Percentiles rank a stretch among this genome's conserved stretches.
Conservation (phyloP, 2,888 invertebrate species). For the Eupsilia transversa region DNA sequence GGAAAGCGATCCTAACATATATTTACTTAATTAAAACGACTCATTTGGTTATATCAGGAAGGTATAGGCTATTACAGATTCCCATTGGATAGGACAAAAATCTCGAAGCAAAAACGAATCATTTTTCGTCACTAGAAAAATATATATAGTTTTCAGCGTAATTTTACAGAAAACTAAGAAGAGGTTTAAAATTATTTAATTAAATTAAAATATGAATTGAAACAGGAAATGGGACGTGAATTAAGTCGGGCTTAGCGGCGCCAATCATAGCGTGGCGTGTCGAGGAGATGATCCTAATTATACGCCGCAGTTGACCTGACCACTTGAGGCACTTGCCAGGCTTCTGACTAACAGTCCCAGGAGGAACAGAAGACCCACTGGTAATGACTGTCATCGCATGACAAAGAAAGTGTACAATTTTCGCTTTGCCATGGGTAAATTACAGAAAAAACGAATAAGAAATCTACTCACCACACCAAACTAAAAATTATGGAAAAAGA, state of each 20-base stretch:
- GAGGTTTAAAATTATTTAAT: slow-evolving; percentile 11
- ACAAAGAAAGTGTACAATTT: not conserved
- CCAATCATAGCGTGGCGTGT: slow-evolving; percentile 57
- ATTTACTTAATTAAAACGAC: not conserved
- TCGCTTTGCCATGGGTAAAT: no score
- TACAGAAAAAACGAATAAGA: not conserved
- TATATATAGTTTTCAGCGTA: not conserved
- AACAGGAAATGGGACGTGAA: slow-evolving; percentile 49
- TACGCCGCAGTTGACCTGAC: slow-evolving; percentile 65
- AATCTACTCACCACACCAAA: not conserved
- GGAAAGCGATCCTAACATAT: not conserved
- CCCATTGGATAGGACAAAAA: not conserved
- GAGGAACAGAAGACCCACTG: slow-evolving; percentile 31
- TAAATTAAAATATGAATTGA: slow-evolving; percentile 26
- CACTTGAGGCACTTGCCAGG: slow-evolving; percentile 67
- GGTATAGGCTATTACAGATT: not conserved
- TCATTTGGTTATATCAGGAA: not conserved
- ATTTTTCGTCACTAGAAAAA: not conserved
- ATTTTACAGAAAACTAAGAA: not conserved
- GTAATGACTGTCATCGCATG: not conserved
- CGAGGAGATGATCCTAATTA: slow-evolving; percentile 66
- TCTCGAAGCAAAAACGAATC: not conserved
- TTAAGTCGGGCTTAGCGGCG: slow-evolving; percentile 41
- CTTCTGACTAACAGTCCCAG: slow-evolving; percentile 43
- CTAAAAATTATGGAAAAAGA: not conserved